Percentiles rank a stretch among this genome's conserved stretches.
phyloP scores from a whole-genome alignment of 2,888 invertebrate genomes.

The Willowsia nigromaculata region DNA sequence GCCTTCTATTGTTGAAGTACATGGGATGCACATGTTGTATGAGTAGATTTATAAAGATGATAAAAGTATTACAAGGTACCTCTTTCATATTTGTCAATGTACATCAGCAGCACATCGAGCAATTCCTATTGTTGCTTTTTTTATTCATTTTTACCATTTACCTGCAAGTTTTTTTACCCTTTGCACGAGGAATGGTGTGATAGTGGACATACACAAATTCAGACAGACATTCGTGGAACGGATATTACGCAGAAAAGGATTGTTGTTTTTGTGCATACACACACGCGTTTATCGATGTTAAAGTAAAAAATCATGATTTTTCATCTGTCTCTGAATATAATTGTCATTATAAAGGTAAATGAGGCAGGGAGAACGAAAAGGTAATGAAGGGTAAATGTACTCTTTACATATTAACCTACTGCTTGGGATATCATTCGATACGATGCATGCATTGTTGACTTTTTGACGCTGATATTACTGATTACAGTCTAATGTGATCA shows the following conservation, averaged over 20 bases:
- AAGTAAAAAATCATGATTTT: slow-evolving; percentile 11
- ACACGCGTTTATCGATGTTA: neutral
- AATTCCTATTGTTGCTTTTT: neutral
- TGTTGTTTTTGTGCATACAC: neutral
- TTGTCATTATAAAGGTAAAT: slow-evolving; percentile 27
- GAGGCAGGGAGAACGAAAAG: neutral
- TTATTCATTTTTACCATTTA: slow-evolving; percentile 4
- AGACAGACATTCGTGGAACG: neutral
- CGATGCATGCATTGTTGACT: neutral
- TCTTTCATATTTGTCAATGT: neutral
- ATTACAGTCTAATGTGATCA: too few species aligned
- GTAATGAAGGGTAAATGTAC: slow-evolving; percentile 42
- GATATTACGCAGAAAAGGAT: neutral
- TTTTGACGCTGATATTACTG: too few species aligned
- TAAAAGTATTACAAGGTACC: neutral
- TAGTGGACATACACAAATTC: neutral
- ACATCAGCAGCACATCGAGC: neutral
- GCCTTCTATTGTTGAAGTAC: neutral
- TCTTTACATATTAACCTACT: slow-evolving; percentile 30
- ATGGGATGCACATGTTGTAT: neutral
- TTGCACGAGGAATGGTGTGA: slow-evolving; percentile 9
- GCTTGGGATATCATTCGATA: neutral
- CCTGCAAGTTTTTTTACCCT: slow-evolving; percentile 6
- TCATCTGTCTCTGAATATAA: slow-evolving; percentile 52
- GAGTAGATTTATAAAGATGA: neutral